These are phyloP conservation scores for Bombus affinis DNA, from an alignment of 1,140 invertebrate species.

Conservation along the genomic window DNA sequence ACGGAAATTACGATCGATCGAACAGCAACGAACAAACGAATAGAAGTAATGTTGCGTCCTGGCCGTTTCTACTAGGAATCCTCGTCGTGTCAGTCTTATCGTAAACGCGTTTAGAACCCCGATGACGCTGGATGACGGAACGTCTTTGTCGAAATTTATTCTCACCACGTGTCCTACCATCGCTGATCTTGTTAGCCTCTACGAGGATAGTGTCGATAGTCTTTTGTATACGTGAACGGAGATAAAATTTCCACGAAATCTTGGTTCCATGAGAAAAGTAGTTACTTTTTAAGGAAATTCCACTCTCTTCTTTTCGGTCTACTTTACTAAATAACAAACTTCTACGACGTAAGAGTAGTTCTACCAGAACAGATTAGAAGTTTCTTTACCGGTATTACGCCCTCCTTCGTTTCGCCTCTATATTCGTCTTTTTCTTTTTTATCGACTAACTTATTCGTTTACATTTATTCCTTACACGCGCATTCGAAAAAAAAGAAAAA, in stretches of 20 bases:
- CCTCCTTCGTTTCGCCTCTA: background rate
- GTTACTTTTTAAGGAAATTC: background rate
- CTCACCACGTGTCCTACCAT: constrained; percentile 51
- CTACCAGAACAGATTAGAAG: background rate
- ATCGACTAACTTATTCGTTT: background rate
- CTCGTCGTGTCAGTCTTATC: constrained; percentile 57
- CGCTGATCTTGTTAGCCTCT: constrained; percentile 51
- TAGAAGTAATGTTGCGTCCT: constrained; percentile 42
- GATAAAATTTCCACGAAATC: constrained; percentile 22
- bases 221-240: constrained; percentile 51
- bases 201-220: constrained; percentile 57
- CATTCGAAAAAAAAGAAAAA: too few relatives aligned
- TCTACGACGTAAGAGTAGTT: background rate
- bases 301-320: background rate
- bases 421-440: background rate
- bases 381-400: background rate
- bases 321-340: background rate
- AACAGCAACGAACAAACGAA: constrained; percentile 54
- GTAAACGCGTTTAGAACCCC: constrained; percentile 64
- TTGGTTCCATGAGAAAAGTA: background rate
- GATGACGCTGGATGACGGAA: constrained; percentile 63
- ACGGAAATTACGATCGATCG: constrained; percentile 80
- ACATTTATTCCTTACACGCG: constrained; percentile 22
- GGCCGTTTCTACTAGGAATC: constrained; percentile 20
- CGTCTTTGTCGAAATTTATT: constrained; percentile 65